phyloP scores from a whole-genome alignment of 2,797 vertebrate genomes.

The Ficedula albicollis region DNA sequence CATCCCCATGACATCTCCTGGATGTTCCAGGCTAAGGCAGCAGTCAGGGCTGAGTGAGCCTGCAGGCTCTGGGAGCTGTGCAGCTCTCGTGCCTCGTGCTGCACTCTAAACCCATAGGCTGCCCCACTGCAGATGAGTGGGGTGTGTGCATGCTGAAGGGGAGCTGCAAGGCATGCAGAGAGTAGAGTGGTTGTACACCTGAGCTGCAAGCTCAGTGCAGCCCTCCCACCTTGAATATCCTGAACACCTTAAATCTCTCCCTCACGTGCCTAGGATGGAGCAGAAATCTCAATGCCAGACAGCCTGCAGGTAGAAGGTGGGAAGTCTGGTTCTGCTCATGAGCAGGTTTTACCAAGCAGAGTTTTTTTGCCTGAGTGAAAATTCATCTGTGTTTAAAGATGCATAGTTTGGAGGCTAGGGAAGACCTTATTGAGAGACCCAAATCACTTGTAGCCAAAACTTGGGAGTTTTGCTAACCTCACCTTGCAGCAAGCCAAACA shows the following conservation, averaged over 20 bases:
- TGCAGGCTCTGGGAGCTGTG: neutral
- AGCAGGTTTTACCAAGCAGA: neutral
- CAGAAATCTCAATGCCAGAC: neutral
- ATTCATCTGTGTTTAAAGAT: neutral
- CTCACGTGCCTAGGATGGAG: neutral
- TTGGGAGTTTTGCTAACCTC: neutral
- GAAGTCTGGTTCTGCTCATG: neutral
- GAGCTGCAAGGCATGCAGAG: neutral
- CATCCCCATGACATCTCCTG: neutral
- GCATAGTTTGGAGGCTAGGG: neutral
- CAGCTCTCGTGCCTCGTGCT: neutral
- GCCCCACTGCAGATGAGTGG: neutral
- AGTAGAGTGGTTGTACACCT: neutral
- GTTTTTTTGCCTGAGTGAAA: neutral
- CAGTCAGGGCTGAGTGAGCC: neutral
- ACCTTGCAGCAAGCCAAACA: neutral
- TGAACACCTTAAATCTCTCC: neutral
- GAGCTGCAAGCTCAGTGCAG: neutral
- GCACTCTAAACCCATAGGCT: neutral
- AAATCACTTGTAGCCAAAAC: neutral
- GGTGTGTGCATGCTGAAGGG: neutral
- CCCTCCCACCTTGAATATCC: neutral
- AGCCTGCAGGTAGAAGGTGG: neutral
- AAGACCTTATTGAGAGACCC: neutral
- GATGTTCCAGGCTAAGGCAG: neutral